Evolutionary conservation across 2,113 vertebrate species (phyloP), one percentile per base, ranked within the genome.

Genomic region (Megaceryle maxima): DNA sequence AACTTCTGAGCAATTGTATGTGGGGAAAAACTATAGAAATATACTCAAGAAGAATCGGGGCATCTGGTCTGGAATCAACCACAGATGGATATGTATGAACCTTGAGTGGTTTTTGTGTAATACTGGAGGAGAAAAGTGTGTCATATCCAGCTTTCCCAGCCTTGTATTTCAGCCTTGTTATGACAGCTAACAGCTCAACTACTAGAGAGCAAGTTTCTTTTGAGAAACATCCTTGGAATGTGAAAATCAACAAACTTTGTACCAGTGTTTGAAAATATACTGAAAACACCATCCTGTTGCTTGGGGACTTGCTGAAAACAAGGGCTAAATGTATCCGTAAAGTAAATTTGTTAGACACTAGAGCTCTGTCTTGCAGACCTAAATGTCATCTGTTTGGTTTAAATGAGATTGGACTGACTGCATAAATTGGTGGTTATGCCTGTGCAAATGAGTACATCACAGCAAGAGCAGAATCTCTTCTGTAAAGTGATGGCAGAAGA

Each of bases 41-140:
- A 13, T 19, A 78, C 21, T 35, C 43, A 89, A 43, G 51, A 80
- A 88, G 90, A 83, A 81, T 74, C 46, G 41, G 43, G 83, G 48
- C 83, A 84, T 92, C 92, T 96, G 87, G 4, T 89, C 39, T 91
- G 74, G 51, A 95, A 87, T 84, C 87, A 94, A 20, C n/a, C 60
- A 41, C 92, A 96, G 87, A 91, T 94, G 92, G 73, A 11, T 59
- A 33, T 67, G 37, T 33, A 73, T 31, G 79, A 94, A 80, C 75
- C 67, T 66, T 26, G 25, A 66, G 64, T 13, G 55, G 5, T 83
- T 87, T 79, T 63, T 67, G 12, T 83, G 44, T 39, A 29, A 4
- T 53, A 29, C 18, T 92, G 29, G 35, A 86, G 60, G 22, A 67
- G 48, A 59, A 50, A 63, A 87, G 11, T 69, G 70, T 83, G 79